These are phyloP conservation scores for Salvator merianae DNA, from an alignment of 2,113 vertebrate genomes.

Conservation along the genomic window DNA sequence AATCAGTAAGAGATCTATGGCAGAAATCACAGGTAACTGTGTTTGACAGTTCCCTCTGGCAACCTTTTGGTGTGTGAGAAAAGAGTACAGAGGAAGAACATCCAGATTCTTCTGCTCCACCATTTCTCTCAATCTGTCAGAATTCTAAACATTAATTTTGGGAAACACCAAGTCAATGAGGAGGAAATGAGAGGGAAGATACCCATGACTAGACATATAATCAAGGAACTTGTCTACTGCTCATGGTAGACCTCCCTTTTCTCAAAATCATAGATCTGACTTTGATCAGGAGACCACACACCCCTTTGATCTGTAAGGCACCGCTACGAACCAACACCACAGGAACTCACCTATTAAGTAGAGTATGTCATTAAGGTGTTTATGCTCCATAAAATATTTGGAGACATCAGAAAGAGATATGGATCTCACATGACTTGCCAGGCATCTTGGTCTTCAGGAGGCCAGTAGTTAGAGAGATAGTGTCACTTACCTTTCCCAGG, in stretches of 20 bases:
- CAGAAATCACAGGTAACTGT: too few relatives aligned
- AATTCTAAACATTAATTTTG: too few relatives aligned
- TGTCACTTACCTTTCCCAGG: background rate
- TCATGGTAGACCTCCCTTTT: background rate
- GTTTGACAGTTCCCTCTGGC: too few relatives aligned
- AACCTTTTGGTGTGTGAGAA: too few relatives aligned
- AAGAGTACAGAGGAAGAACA: too few relatives aligned
- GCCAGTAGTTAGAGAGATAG: background rate
- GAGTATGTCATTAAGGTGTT: slow-evolving; percentile 11
- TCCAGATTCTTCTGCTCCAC: too few relatives aligned
- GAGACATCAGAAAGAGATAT: background rate
- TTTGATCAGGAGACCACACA: background rate
- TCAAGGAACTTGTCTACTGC: background rate
- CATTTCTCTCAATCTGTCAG: too few relatives aligned
- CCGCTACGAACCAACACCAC: background rate
- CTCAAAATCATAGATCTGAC: background rate
- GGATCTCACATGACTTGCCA: background rate
- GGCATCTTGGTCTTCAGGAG: background rate
- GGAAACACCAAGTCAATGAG: too few relatives aligned
- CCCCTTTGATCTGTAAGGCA: background rate
- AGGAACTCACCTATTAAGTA: slow-evolving; percentile 11
- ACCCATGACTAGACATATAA: too few relatives aligned
- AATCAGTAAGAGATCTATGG: too few relatives aligned
- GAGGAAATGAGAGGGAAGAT: too few relatives aligned
- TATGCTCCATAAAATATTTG: background rate